Conservation (phyloP, 2,113 vertebrate genomes). For the Copsychus sechellarum region DNA sequence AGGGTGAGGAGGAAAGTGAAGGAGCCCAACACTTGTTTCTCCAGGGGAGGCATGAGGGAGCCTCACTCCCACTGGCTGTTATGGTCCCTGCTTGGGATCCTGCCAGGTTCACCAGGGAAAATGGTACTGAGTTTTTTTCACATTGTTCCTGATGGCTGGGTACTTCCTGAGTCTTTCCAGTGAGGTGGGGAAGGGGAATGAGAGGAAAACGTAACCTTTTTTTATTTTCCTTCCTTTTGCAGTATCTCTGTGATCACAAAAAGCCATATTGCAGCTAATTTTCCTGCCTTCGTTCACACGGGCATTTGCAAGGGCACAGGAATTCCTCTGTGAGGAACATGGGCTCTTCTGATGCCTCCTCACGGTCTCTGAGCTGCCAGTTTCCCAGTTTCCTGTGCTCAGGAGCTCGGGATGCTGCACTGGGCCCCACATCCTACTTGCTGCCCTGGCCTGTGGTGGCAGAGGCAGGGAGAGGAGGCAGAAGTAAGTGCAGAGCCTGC, state of each 20-base stretch:
- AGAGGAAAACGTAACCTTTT: conserved; percentile 73
- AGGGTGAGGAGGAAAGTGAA: neutral
- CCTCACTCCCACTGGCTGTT: neutral
- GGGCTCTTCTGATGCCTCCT: conserved; percentile 46
- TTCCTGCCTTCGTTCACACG: conserved; percentile 71
- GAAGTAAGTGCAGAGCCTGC: neutral
- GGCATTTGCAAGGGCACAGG: conserved; percentile 33
- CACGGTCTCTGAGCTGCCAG: fast-evolving
- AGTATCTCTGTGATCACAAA: conserved; percentile 74
- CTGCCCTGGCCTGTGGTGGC: neutral
- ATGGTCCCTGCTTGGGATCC: conserved; percentile 29
- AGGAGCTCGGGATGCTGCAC: neutral
- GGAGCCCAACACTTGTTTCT: neutral
- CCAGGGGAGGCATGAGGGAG: neutral
- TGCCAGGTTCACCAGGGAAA: conserved; percentile 74
- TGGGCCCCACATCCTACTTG: neutral
- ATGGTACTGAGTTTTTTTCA: conserved; percentile 50
- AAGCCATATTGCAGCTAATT: conserved; percentile 76
- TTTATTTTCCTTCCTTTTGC: conserved; percentile 71
- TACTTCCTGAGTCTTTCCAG: conserved; percentile 80
- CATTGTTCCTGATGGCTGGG: conserved; percentile 78
- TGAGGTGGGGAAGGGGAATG: conserved; percentile 68
- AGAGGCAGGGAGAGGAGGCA: neutral
- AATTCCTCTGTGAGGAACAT: conserved; percentile 24
- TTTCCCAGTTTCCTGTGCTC: conserved; percentile 70